phyloP scores from a whole-genome alignment of 2,888 invertebrate species.

The Pharmacophagus antenor region DNA sequence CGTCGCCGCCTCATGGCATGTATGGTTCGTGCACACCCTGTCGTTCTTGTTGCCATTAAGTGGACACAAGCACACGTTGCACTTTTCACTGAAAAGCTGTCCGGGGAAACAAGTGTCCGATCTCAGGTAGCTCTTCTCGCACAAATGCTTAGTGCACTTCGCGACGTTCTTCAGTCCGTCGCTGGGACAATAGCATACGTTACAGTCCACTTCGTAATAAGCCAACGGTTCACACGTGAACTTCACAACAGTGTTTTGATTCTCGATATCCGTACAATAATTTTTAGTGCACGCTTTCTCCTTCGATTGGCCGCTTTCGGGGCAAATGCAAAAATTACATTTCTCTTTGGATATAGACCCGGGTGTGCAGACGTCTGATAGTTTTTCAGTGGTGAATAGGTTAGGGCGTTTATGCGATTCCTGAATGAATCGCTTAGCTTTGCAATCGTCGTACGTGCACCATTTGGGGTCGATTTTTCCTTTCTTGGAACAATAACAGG shows the following conservation, averaged over 20 bases:
- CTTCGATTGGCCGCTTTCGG: conserved; percentile 50
- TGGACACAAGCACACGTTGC: conserved; percentile 72
- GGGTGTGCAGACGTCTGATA: conserved; percentile 48
- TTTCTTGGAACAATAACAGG: conserved; percentile 64
- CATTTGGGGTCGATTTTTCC: conserved; percentile 66
- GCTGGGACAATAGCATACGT: conserved; percentile 61
- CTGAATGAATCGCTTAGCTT: conserved; percentile 49
- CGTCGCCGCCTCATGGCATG: conserved; percentile 52
- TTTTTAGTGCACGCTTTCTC: conserved; percentile 62
- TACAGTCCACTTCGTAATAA: conserved; percentile 70
- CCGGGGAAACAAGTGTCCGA: conserved; percentile 57
- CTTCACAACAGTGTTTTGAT: conserved; percentile 38
- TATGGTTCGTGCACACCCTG: conserved; percentile 58
- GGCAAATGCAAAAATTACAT: conserved; percentile 74
- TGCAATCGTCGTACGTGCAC: conserved; percentile 70
- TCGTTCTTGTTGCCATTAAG: conserved; percentile 59
- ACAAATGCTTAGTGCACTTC: conserved; percentile 69
- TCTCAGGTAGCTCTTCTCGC: conserved; percentile 59
- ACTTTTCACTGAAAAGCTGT: conserved; percentile 62
- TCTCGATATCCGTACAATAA: conserved; percentile 42
- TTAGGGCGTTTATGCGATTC: conserved; percentile 42
- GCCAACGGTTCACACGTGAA: conserved; percentile 60
- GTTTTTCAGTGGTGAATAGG: conserved; percentile 30
- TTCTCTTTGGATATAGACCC: conserved; percentile 57
- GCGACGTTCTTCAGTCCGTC: conserved; percentile 66